Base-by-base conservation (phyloP, 1,140 invertebrate species). In the Gryllus bimaculatus region DNA sequence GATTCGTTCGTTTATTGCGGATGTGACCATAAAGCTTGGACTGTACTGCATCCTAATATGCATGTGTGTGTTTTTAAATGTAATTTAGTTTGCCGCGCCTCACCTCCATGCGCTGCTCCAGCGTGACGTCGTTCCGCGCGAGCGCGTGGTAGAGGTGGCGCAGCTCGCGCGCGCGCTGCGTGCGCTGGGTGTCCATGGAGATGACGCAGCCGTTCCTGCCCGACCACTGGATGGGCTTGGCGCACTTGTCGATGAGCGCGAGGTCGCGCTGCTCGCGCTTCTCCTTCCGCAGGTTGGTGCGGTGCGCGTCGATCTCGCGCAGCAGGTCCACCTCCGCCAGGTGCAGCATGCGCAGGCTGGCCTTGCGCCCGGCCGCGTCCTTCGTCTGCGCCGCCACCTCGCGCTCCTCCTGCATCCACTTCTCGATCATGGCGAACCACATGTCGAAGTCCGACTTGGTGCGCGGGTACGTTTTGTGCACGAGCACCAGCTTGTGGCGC, bases 251-350 rank as follows among this genome's bases (percentile, higher is more conserved):
- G 10, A 66, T 66, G 54, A 66, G 18, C 18, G 10, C 18, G 2
- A 66, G 54, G 0, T 18, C 54, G 0, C 10, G 10, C 18, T 66
- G 10, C 87, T 0, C 88, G 88, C 79, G 84, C 77, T 85, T 85
- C 73, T 89, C 88, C 81, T 88, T 87, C 82, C 86, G 88, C 15
- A 90, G 84, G 81, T 88, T 86, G 8, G 87, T 85, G 81, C 89
- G 85, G 74, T 90, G 89, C 75, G 86, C 86, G 79, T 91, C 90
- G 39, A 92, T 88, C 12, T 88, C 87, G 13, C 87, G 87, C 4
- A 92, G 83, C 82, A 92, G 86, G 82, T 90, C 87, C 10, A 92
- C 88, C 83, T 91, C 90, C 83, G 90, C 91, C 73, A 91, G 88
- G 0, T 92, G 85, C 54, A 92, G 84, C 48, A 89, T 83, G 73